Base-by-base conservation (phyloP, 1,140 invertebrate genomes). In the Adelges cooleyi region DNA sequence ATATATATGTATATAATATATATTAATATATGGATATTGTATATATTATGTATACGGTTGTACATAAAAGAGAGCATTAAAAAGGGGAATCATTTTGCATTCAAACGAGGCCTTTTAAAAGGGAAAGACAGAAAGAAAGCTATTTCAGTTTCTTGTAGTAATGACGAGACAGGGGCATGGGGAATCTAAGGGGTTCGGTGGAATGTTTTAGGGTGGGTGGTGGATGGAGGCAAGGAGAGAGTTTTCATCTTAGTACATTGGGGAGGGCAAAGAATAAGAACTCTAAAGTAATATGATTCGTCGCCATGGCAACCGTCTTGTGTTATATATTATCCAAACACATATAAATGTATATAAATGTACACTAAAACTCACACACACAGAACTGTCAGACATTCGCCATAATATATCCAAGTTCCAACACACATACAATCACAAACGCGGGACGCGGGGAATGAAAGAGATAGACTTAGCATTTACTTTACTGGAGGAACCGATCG, bases 311-410 rank as follows among this genome's bases (percentile, higher is more conserved):
- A 62, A 62, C 56, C 56, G 38, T 62, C 40, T 62, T 62, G 42
- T 62, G 56, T 62, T 62, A 62, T 62, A 62, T 62, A 62, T 62
- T 62, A 62, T 62, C 56, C 56, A 62, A 62, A 62, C 56, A 62
- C 40, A 62, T 48, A 48, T 62, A 59, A 42, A 59, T 59, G 38
- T 42, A 59, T 59, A 44, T 44, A 62, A 29, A 62, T 46, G 23
- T 59, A 59, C 23, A 42, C 54, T 59, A 56, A 56, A 42, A 59
- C 38, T 44, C 56, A 33, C 42, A 62, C 40, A 62, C 42, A 62
- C 42, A 62, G 56, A 29, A 62, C 42, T 62, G 56, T 46, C 56
- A 62, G 56, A 62, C 56, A 62, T 62, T 48, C 17, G 42, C 56
- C 25, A 62, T 62, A 62, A 62, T 62, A 62, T 62, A 62, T 62